Evolutionary conservation across 2,888 invertebrate species (phyloP).

Genomic region (Vandiemenella viatica): DNA sequence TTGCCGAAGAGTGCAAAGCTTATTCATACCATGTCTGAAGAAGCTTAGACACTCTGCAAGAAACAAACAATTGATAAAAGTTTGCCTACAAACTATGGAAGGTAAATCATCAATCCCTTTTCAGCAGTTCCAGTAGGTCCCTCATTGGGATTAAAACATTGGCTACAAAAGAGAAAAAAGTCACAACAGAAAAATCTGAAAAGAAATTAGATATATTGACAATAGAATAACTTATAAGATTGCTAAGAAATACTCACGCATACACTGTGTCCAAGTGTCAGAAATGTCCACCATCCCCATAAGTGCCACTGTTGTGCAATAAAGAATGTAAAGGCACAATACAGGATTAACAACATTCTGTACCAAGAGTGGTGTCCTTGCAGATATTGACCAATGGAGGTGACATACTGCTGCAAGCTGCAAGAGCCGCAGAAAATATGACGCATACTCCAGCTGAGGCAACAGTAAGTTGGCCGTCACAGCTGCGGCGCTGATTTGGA

Average conservation of each 20-base stretch:
- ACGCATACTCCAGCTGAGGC: slow-evolving; percentile 32
- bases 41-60: too few relatives aligned
- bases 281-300: slow-evolving; percentile 32
- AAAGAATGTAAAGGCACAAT: slow-evolving; percentile 28
- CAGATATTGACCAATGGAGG: slow-evolving; percentile 35
- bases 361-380: slow-evolving; percentile 29
- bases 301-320: slow-evolving; percentile 31
- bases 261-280: slow-evolving; percentile 32
- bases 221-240: background rate
- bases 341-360: slow-evolving; percentile 31
- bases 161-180: background rate
- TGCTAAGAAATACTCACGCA: slow-evolving; percentile 26
- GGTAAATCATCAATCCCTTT: too few relatives aligned
- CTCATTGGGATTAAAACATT: too few relatives aligned
- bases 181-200: background rate
- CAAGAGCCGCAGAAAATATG: slow-evolving; percentile 32
- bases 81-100: background rate
- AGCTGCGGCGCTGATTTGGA: slow-evolving; percentile 30
- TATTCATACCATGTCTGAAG: too few relatives aligned
- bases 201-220: background rate
- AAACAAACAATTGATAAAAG: background rate
- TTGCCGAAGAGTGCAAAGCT: too few relatives aligned
- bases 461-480: slow-evolving; percentile 29
- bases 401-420: slow-evolving; percentile 35
- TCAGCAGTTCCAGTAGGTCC: too few relatives aligned